A percentile compares a stretch with the other conserved stretches of the same genome.
phyloP scores from a whole-genome alignment of 1,140 invertebrate genomes.

The Zaprionus lachaisei region DNA sequence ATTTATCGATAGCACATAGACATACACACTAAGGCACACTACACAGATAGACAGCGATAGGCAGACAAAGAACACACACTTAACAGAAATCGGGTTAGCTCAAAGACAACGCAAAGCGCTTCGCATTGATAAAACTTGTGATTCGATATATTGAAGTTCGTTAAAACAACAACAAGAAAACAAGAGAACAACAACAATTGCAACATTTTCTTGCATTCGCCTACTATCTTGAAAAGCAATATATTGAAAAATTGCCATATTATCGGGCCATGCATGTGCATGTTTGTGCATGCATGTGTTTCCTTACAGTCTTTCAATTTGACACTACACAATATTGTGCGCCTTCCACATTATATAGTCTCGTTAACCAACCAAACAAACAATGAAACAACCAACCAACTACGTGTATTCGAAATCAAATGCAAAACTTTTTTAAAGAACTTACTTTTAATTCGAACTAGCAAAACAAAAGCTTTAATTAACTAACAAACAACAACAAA shows the following conservation, averaged over 20 bases:
- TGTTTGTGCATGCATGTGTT: not conserved
- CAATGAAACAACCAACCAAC: slow-evolving; percentile 26
- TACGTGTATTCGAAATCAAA: slow-evolving; percentile 59
- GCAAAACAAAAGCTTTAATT: slow-evolving; percentile 39
- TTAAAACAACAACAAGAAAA: slow-evolving; percentile 3
- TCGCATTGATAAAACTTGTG: slow-evolving; percentile 38
- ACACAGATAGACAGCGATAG: not conserved
- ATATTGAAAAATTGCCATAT: slow-evolving; percentile 41
- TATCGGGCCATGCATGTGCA: not conserved
- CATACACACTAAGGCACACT: slow-evolving; percentile 3
- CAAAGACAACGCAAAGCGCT: slow-evolving; percentile 46
- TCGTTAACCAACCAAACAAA: slow-evolving; percentile 6
- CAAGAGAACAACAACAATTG: slow-evolving; percentile 8
- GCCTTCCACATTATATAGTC: slow-evolving; percentile 37
- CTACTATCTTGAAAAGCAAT: slow-evolving; percentile 49
- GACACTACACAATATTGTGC: slow-evolving; percentile 36
- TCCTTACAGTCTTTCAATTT: slow-evolving; percentile 39
- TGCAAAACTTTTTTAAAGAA: slow-evolving; percentile 40
- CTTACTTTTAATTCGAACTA: slow-evolving; percentile 22
- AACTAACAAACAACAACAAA: slow-evolving; percentile 1
- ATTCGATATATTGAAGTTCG: slow-evolving; percentile 27
- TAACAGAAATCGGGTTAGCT: slow-evolving; percentile 24
- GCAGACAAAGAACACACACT: slow-evolving; percentile 25
- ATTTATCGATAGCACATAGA: slow-evolving; percentile 15
- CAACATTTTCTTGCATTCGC: slow-evolving; percentile 10